phyloP scores from a whole-genome alignment of 2,797 vertebrate species.

The Brachymystax lenok region DNA sequence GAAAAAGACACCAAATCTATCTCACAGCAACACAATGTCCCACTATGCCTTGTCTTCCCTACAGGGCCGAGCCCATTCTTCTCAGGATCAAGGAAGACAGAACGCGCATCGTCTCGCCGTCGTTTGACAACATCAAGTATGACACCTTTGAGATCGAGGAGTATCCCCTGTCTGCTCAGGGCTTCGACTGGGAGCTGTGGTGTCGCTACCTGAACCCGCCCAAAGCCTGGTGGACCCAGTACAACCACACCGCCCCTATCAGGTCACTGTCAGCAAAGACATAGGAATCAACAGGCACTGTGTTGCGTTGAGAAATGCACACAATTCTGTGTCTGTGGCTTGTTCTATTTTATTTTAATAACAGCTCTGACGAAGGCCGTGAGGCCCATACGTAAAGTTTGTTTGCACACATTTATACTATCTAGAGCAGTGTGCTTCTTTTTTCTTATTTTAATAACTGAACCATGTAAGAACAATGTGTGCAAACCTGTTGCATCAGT shows the following conservation, averaged over 20 bases:
- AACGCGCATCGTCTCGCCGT: slow-evolving; percentile 91
- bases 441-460: slow-evolving; percentile 51
- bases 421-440: too few species aligned
- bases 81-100: slow-evolving; percentile 91
- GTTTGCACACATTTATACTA: too few species aligned
- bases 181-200: slow-evolving; percentile 98
- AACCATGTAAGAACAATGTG: slow-evolving; percentile 7
- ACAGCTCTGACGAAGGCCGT: not conserved
- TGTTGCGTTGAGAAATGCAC: not conserved
- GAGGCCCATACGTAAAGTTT: too few species aligned
- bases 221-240: slow-evolving; percentile 92
- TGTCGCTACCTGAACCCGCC: slow-evolving; percentile 95
- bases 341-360: slow-evolving; percentile 48
- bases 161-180: slow-evolving; percentile 92
- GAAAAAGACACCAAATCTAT: not conserved
- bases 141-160: slow-evolving; percentile 96
- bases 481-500: slow-evolving; percentile 46
- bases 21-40: not conserved
- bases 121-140: slow-evolving; percentile 97
- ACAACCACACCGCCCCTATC: slow-evolving; percentile 91
- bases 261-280: slow-evolving; percentile 70
- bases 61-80: slow-evolving; percentile 93
- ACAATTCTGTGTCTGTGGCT: not conserved
- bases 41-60: not conserved
- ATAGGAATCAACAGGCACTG: not conserved